Evolutionary conservation across 2,888 invertebrate species (phyloP).

Genomic region (Acrobasis repandana): DNA sequence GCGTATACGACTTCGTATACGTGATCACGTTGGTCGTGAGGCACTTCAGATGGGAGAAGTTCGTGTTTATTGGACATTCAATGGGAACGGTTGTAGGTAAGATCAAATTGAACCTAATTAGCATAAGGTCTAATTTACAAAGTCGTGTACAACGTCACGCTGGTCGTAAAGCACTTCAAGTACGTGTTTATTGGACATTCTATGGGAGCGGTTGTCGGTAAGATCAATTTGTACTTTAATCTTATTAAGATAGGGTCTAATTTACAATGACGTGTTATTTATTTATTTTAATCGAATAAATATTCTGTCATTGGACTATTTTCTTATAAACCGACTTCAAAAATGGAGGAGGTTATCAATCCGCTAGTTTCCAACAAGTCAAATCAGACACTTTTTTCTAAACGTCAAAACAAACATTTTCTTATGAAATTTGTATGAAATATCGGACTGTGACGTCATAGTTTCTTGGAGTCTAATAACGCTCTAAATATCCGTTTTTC

Average conservation of each 20-base stretch:
- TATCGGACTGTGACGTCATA: too few relatives aligned
- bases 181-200: background rate
- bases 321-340: too few relatives aligned
- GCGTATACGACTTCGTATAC: constrained; percentile 33
- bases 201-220: background rate
- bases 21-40: constrained; percentile 35
- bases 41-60: constrained; percentile 39
- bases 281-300: too few relatives aligned
- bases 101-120: background rate
- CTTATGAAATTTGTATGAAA: too few relatives aligned
- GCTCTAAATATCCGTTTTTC: too few relatives aligned
- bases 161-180: too few relatives aligned
- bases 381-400: too few relatives aligned
- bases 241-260: background rate
- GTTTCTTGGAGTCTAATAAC: too few relatives aligned
- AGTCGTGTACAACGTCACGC: background rate
- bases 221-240: background rate
- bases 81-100: constrained; percentile 47
- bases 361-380: too few relatives aligned
- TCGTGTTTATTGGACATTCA: constrained; percentile 43
- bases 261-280: background rate
- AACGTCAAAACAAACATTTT: too few relatives aligned
- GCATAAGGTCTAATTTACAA: background rate
- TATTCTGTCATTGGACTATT: too few relatives aligned
- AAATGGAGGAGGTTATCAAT: too few relatives aligned